Evolutionary conservation across 2,113 vertebrate species (phyloP).

Genomic region (Percina caprodes): DNA sequence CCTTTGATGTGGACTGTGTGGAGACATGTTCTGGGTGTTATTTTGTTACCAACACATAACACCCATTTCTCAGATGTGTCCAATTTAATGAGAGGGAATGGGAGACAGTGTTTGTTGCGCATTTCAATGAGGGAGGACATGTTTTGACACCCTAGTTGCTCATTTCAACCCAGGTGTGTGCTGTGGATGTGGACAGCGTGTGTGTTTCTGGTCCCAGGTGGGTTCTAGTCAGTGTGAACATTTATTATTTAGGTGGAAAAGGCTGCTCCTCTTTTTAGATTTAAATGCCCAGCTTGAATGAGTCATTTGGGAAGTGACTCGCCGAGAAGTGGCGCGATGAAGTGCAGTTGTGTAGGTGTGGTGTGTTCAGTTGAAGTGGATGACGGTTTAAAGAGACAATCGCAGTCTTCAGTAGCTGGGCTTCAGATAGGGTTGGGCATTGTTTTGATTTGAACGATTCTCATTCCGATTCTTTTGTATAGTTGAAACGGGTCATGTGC

Average conservation of each 20-base stretch:
- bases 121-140: slow-evolving; percentile 54
- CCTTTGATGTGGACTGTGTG: slow-evolving; percentile 44
- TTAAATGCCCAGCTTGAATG: slow-evolving; percentile 34
- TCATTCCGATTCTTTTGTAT: no score
- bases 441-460: no score
- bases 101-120: slow-evolving; percentile 46
- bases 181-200: background rate
- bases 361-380: slow-evolving; percentile 46
- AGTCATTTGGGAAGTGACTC: slow-evolving; percentile 55
- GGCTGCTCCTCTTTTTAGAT: slow-evolving; percentile 25
- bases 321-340: slow-evolving; percentile 16
- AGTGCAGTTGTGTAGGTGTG: slow-evolving; percentile 52
- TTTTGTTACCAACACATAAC: slow-evolving; percentile 59
- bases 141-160: slow-evolving; percentile 65
- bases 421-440: background rate
- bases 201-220: slow-evolving; percentile 18
- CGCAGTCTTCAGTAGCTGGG: slow-evolving; percentile 8
- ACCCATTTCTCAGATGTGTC: slow-evolving; percentile 53
- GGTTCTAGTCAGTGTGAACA: background rate
- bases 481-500: no score
- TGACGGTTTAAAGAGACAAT: slow-evolving; percentile 26
- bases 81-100: slow-evolving; percentile 59
- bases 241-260: slow-evolving; percentile 10
- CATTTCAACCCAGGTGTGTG: slow-evolving; percentile 58
- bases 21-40: slow-evolving; percentile 46